Evolutionary conservation across 2,113 vertebrate genomes (phyloP).

Genomic region (Mohoua ochrocephala): DNA sequence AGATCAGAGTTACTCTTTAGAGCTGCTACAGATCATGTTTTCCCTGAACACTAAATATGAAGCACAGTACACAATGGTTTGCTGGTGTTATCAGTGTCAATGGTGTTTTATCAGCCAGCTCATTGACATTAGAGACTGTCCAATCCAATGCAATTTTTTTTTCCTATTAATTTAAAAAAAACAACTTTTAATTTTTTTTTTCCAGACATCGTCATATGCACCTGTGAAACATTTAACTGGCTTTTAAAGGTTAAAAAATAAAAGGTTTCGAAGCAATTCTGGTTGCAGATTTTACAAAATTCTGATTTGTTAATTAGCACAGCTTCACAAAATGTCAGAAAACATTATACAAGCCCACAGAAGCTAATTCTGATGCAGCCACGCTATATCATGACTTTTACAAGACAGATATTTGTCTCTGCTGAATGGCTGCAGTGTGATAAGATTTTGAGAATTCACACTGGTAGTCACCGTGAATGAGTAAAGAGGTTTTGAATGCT

Average conservation of each 20-base stretch:
- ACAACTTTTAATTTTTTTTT: neutral
- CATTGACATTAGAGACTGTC: neutral
- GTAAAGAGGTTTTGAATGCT: neutral
- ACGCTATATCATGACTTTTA: neutral
- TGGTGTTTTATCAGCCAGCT: neutral
- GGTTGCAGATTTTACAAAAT: neutral
- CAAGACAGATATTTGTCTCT: neutral
- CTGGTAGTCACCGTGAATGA: neutral
- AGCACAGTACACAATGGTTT: neutral
- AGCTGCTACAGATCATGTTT: constrained; percentile 7
- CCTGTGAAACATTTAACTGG: neutral
- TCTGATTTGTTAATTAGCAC: neutral
- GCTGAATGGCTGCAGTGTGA: neutral
- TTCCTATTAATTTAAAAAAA: neutral
- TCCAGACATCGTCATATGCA: neutral
- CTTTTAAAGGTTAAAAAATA: neutral
- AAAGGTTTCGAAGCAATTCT: neutral
- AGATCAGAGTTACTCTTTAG: constrained; percentile 5
- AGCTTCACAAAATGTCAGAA: neutral
- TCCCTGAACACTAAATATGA: neutral
- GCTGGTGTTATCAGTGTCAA: neutral
- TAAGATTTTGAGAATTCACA: neutral
- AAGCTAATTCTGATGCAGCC: neutral
- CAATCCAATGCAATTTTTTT: neutral
- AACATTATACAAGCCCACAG: neutral